Evolutionary conservation across 1,140 invertebrate genomes (phyloP).

Genomic region (Ceratina calcarata): DNA sequence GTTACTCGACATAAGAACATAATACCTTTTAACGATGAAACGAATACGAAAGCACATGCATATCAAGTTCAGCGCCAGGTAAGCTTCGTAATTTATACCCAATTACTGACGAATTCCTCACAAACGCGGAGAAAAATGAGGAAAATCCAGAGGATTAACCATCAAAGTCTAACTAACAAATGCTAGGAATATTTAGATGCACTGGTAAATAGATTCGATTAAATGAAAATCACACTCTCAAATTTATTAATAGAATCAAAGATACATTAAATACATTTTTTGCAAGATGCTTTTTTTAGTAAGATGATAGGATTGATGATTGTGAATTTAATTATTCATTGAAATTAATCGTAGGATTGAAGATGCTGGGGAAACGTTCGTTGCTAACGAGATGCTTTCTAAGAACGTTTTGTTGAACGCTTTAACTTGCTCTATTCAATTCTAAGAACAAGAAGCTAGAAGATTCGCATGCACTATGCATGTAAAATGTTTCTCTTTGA

Average conservation of each 20-base stretch:
- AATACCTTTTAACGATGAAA: conserved; percentile 66
- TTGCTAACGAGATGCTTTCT: no score
- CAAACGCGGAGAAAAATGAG: conserved; percentile 34
- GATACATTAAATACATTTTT: no score
- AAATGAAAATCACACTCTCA: no score
- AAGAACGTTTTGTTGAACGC: conserved; percentile 50
- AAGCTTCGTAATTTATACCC: conserved; percentile 65
- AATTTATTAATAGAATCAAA: no score
- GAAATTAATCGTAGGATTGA: no score
- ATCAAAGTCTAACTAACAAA: conserved; percentile 52
- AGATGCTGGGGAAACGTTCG: no score
- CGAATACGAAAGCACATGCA: conserved; percentile 49
- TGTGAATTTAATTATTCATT: no score
- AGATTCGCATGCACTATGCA: conserved; percentile 62
- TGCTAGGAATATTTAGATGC: no score
- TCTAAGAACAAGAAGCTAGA: conserved; percentile 30
- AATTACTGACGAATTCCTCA: conserved; percentile 68
- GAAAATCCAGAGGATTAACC: conserved; percentile 65
- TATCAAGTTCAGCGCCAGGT: conserved; percentile 25
- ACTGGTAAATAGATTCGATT: no score
- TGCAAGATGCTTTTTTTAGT: no score
- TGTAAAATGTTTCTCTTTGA: conserved; percentile 71
- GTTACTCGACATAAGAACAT: conserved; percentile 56
- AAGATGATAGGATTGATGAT: no score
- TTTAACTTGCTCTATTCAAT: conserved; percentile 59